phyloP scores from a whole-genome alignment of 2,113 vertebrate genomes.

The Synodontis membranacea region DNA sequence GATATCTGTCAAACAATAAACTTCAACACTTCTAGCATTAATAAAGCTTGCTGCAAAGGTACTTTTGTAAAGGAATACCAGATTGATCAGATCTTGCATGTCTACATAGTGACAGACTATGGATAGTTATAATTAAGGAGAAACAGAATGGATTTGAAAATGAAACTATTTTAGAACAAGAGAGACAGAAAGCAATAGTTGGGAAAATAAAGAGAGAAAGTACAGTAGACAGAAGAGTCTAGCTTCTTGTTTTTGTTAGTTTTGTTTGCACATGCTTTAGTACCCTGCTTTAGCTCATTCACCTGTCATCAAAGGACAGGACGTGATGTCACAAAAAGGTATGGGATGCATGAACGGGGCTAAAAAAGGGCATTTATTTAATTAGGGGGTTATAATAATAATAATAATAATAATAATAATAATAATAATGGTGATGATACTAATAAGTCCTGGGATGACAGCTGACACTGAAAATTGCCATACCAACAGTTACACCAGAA shows the following conservation, averaged over 20 bases:
- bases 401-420: slow-evolving; percentile 18
- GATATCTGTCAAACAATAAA: neutral
- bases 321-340: slow-evolving; percentile 50
- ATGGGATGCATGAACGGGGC: slow-evolving; percentile 48
- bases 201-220: slow-evolving; percentile 17
- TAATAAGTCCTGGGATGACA: slow-evolving; percentile 51
- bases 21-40: neutral
- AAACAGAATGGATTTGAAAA: neutral
- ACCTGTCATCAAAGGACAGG: slow-evolving; percentile 43
- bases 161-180: neutral
- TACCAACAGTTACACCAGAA: slow-evolving; percentile 69
- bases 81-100: neutral
- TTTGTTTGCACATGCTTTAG: slow-evolving; percentile 43
- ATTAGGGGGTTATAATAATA: slow-evolving; percentile 29
- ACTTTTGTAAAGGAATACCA: slow-evolving; percentile 13
- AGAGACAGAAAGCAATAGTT: neutral
- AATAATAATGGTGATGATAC: slow-evolving; percentile 26
- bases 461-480: slow-evolving; percentile 67
- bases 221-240: slow-evolving; percentile 47
- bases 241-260: slow-evolving; percentile 20
- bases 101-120: neutral
- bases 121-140: neutral
- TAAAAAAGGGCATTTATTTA: slow-evolving; percentile 15
- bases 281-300: slow-evolving; percentile 53
- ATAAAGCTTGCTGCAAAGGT: neutral